Evolutionary conservation across 2,113 vertebrate genomes (phyloP), one percentile per base, ranked within the genome.

Genomic region (Rhinoptilus africanus): DNA sequence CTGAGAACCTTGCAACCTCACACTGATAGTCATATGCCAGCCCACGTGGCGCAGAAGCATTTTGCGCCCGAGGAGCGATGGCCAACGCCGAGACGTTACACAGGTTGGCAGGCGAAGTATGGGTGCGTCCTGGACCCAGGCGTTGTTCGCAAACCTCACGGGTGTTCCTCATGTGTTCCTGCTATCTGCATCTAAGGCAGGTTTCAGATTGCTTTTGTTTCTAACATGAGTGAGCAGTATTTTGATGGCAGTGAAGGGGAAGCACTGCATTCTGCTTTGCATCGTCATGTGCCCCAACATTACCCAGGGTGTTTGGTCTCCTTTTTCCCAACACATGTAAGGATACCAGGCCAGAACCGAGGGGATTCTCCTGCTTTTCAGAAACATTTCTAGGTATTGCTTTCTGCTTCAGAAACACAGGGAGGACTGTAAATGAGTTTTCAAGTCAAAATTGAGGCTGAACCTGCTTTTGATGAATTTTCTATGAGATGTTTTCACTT

Each of bases 261-360:
- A 63, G 43, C 1, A 3, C 12, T 18, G 67, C n/a, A 30, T 71
- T 77, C 28, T 34, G 84, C 69, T 47, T 59, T 22, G 9, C 21
- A 1, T 32, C 4, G 1, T 30, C 56, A 12, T 0, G 1, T 50
- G 39, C 17, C 34, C 17, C 6, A 0, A 30, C 23, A 1, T 27
- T 4, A 30, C 39, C 68, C 0, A 0, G 17, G 10, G 0, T 37
- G 37, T 24, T 35, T 6, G 60, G 22, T 59, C 59, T 50, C n/a
- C 47, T 50, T 13, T n/a, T 64, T 66, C 69, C 59, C 63, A 84
- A 10, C 28, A 22, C 15, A 1, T 35, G 6, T 16, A 34, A 35
- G 57, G 45, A 30, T 10, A 50, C 5, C 41, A 23, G 37, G 32
- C 23, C 64, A 75, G 86, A 75, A 8, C 23, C 4, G 21, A n/a